Evolutionary conservation across 1,140 invertebrate species (phyloP).

Genomic region (Radopholus similis): DNA sequence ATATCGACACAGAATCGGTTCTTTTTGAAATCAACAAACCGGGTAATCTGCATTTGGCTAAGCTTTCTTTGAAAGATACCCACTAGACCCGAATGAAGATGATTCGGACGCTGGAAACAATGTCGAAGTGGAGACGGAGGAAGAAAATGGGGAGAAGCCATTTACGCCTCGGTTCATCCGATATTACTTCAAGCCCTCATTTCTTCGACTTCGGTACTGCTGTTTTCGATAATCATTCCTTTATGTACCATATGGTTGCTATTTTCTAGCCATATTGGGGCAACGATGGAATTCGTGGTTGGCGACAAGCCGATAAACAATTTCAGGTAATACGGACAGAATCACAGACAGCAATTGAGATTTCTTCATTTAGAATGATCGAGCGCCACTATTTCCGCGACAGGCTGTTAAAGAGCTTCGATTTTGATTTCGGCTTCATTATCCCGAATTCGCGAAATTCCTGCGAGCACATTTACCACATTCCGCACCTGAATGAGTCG

Average conservation of each 20-base stretch:
- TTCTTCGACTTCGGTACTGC: slow-evolving; percentile 29
- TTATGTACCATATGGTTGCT: slow-evolving; percentile 60
- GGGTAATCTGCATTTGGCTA: neutral
- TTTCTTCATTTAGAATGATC: slow-evolving; percentile 73
- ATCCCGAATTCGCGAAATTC: slow-evolving; percentile 95
- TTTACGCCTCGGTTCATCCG: slow-evolving; percentile 83
- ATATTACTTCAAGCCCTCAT: slow-evolving; percentile 84
- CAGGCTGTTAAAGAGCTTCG: slow-evolving; percentile 90
- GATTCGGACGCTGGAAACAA: slow-evolving; percentile 21
- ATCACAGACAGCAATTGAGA: neutral
- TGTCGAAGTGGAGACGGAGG: slow-evolving; percentile 28
- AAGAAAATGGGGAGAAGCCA: slow-evolving; percentile 61
- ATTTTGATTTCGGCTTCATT: slow-evolving; percentile 98
- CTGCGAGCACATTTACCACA: slow-evolving; percentile 98
- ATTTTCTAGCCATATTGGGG: slow-evolving; percentile 77
- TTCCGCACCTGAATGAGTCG: slow-evolving; percentile 79
- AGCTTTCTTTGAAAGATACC: slow-evolving; percentile 5
- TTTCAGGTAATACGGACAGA: slow-evolving; percentile 67
- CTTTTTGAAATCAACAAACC: slow-evolving; percentile 97
- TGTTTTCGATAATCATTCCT: slow-evolving; percentile 69
- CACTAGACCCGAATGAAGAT: slow-evolving; percentile 2
- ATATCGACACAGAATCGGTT: slow-evolving; percentile 83
- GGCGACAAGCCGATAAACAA: slow-evolving; percentile 84
- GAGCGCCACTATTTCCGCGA: slow-evolving; percentile 94
- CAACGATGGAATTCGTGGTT: slow-evolving; percentile 95